phyloP scores from a whole-genome alignment of 2,797 vertebrate genomes.

The Enteromius thamalakanensis region DNA sequence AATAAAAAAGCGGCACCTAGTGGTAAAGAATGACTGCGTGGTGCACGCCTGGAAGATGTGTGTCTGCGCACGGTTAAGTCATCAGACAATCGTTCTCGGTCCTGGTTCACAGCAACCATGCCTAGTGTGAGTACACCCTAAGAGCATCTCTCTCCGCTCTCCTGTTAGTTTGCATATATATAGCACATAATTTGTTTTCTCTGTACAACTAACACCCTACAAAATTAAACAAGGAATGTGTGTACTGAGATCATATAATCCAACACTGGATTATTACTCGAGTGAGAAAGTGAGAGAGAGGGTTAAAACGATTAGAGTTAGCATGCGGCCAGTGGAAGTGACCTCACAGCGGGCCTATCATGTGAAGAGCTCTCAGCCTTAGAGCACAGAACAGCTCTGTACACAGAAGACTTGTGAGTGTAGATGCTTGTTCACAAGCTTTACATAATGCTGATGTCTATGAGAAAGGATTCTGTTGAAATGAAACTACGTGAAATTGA shows the following conservation, averaged over 20 bases:
- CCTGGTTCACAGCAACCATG: no score
- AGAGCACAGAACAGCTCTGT: conserved; percentile 7
- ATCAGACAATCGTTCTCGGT: no score
- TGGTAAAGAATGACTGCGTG: no score
- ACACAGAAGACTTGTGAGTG: background rate
- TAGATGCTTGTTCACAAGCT: background rate
- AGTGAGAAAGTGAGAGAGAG: background rate
- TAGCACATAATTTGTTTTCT: background rate
- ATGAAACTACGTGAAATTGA: background rate
- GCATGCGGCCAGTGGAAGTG: conserved; percentile 17
- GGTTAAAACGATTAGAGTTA: conserved; percentile 36
- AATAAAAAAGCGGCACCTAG: no score
- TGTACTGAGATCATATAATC: conserved; percentile 26
- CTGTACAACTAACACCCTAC: background rate
- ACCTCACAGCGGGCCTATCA: conserved; percentile 24
- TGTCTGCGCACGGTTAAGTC: no score
- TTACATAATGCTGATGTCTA: conserved; percentile 35
- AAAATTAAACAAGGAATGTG: background rate
- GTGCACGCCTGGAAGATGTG: no score
- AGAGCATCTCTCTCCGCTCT: background rate
- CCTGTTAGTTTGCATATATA: background rate
- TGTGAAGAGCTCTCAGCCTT: conserved; percentile 7
- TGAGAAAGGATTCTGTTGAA: conserved; percentile 1
- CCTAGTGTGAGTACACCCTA: background rate
- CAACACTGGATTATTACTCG: conserved; percentile 19